Base-by-base conservation (phyloP, 2,797 vertebrate genomes). In the Periparus ater region DNA sequence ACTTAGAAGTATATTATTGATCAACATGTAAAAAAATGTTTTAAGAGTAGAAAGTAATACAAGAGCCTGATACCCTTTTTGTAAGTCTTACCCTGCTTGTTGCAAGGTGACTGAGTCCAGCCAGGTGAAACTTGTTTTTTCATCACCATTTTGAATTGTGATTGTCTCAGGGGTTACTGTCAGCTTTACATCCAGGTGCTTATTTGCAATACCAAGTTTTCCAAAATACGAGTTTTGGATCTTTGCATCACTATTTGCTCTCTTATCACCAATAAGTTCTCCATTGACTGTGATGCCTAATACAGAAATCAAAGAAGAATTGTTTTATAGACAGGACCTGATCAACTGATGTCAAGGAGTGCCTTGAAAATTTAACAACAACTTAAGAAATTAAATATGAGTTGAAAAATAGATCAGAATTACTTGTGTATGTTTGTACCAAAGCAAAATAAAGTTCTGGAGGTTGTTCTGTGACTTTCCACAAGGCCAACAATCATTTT, bases 261-360 rank as follows among this genome's bases (percentile, higher is more conserved):
- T 98, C 95, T 98, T 98, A 73, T 99, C 98, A 50, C 98, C 98
- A 91, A 98, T 98, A 77, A 98, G 98, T 94, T 99, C 96, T 23
- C 99, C 99, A 23, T 99, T 99, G 30, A 99, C 98, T 32, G 97
- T 94, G 95, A 99, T 97, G 45, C 99, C 99, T 99, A 93, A 82
- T 53, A 42, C 11, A 65, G 53, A 85, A 71, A 76, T 47, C 32
- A 93, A 92, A 68, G 27, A 83, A 57, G 5, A 29, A 29, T 22
- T 67, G 23, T 25, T 78, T 67, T 53, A 79, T 7, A 53, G 47
- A 19, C 13, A 67, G 55, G 54, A 75, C 18, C 14, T 17, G 17
- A 71, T 54, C 68, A 77, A 42, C 15, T 17, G 17, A 66, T 48
- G 11, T 27, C 74, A 82, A 74, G 22, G 12, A 73, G 26, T 3